phyloP scores from a whole-genome alignment of 1,140 invertebrate genomes.

The Drosophila suzukii region DNA sequence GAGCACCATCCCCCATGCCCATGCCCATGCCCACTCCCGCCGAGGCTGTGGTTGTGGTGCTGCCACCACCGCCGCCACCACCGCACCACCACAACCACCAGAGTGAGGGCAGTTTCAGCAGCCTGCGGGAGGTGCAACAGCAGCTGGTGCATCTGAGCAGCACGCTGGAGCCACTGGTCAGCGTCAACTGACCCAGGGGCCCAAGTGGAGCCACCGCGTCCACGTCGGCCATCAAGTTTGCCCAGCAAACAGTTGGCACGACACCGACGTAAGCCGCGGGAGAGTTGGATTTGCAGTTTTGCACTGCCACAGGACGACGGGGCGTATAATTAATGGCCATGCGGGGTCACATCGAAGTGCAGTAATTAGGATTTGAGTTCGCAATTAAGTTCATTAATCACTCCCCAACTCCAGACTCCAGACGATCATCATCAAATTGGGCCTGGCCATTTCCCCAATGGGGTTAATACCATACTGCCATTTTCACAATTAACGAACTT shows the following conservation, averaged over 20 bases:
- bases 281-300: conserved; percentile 21
- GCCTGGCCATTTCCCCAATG: background rate
- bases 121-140: conserved; percentile 71
- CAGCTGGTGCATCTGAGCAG: conserved; percentile 77
- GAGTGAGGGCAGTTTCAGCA: conserved; percentile 57
- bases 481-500: conserved; percentile 54
- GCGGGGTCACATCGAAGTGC: conserved; percentile 65
- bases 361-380: conserved; percentile 80
- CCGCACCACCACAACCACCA: conserved; percentile 54
- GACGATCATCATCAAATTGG: conserved; percentile 13
- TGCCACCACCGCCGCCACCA: conserved; percentile 69
- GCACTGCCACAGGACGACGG: conserved; percentile 21
- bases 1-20: conserved; percentile 60
- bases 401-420: background rate
- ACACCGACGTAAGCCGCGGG: conserved; percentile 66
- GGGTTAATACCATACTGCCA: conserved; percentile 57
- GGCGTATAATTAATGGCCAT: conserved; percentile 76
- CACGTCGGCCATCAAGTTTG: conserved; percentile 47
- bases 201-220: conserved; percentile 28
- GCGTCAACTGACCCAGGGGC: conserved; percentile 82
- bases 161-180: conserved; percentile 81
- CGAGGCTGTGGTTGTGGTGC: conserved; percentile 76
- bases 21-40: conserved; percentile 40
- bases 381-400: conserved; percentile 78
- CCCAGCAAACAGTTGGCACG: conserved; percentile 63